Evolutionary conservation across 2,888 invertebrate genomes (phyloP).

Genomic region (Drosophila flavopinicola): DNA sequence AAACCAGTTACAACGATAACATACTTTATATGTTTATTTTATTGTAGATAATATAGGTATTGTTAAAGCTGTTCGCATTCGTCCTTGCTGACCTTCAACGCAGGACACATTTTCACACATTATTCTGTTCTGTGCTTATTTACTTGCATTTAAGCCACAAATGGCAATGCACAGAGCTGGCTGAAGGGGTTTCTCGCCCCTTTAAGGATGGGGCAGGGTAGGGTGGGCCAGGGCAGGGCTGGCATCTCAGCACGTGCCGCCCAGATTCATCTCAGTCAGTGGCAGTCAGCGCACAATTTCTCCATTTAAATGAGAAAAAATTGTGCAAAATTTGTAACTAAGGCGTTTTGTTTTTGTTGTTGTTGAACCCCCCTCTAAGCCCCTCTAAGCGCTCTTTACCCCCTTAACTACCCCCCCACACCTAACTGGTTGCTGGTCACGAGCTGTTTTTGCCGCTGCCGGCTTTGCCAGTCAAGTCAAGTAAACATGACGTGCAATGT

Average conservation of each 20-base stretch:
- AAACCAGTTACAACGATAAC: too few relatives aligned
- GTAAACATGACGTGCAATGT: constrained; percentile 76
- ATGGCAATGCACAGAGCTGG: constrained; percentile 45
- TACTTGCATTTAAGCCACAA: constrained; percentile 52
- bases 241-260: constrained; percentile 65
- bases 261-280: constrained; percentile 75
- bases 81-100: constrained; percentile 35
- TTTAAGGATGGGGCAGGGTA: too few relatives aligned
- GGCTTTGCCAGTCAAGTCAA: constrained; percentile 71
- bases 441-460: constrained; percentile 37
- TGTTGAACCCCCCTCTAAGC: neutral
- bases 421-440: constrained; percentile 53
- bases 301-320: constrained; percentile 75
- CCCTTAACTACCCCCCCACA: too few relatives aligned
- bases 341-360: constrained; percentile 60
- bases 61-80: neutral
- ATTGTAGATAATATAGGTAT: too few relatives aligned
- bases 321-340: constrained; percentile 73
- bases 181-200: too few relatives aligned
- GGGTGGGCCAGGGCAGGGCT: constrained; percentile 45
- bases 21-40: too few relatives aligned
- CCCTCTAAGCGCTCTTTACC: too few relatives aligned
- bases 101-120: constrained; percentile 10
- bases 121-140: constrained; percentile 19
- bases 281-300: constrained; percentile 67